Percentiles rank a stretch among this genome's conserved stretches.
Evolutionary conservation across 2,113 vertebrate species (phyloP).

Genomic region (Cairina moschata): DNA sequence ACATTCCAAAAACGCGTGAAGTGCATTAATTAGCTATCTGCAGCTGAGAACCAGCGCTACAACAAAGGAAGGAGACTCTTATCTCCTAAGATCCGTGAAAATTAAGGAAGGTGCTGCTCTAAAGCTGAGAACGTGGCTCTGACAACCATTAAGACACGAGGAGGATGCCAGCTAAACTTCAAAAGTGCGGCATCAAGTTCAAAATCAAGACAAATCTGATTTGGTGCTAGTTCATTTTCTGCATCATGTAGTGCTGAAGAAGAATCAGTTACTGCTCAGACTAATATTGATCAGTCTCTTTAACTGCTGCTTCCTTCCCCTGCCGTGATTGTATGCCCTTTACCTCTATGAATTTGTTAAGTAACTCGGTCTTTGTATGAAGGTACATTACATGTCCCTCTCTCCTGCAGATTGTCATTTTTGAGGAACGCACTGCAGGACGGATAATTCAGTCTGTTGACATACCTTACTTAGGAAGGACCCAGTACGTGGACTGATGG

Average conservation of each 20-base stretch:
- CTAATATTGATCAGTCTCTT: background rate
- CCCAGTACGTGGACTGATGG: constrained; percentile 76
- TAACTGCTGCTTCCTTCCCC: background rate
- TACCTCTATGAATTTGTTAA: background rate
- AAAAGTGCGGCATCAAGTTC: background rate
- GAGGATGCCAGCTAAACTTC: background rate
- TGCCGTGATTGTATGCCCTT: background rate
- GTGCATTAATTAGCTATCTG: background rate
- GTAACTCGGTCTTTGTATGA: background rate
- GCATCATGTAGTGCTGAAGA: background rate
- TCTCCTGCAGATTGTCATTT: constrained; percentile 84
- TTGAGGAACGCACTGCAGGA: constrained; percentile 88
- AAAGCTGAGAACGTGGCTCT: background rate
- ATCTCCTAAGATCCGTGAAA: background rate
- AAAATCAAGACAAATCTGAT: background rate
- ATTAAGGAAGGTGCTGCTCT: background rate
- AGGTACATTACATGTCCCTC: background rate
- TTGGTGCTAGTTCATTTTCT: background rate
- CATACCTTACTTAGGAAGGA: constrained; percentile 84
- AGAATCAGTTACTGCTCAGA: background rate
- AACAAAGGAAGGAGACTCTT: background rate
- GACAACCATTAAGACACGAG: background rate
- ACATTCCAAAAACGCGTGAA: rapidly evolving
- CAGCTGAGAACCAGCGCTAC: rapidly evolving
- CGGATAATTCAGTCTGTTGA: constrained; percentile 84